Evolutionary conservation across 92 coral and sea anemone species (phyloP), one percentile per base, ranked within the genome.

Genomic region (Porites evermanni): DNA sequence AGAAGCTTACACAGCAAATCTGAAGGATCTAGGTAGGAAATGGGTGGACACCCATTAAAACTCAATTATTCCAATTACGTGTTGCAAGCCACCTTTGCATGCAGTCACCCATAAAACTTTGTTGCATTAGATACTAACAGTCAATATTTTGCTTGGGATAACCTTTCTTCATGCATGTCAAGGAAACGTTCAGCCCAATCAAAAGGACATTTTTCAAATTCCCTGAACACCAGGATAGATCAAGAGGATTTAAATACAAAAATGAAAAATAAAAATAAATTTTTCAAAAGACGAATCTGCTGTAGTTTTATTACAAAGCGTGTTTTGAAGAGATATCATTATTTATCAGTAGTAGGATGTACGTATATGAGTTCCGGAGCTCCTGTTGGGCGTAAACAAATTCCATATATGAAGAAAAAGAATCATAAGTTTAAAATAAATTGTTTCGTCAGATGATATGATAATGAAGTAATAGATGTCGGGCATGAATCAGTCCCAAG

Each of bases 291-390:
- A 38, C 47, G 47, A 38, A 38, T 38, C 47, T 38, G 47, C 47
- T 38, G 47, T 38, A 38, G 47, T 38, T 38, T 38, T 38, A 38
- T 38, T 4, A 38, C 4, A 4, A 38, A 38, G 47, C 47, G 47
- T 38, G 47, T 38, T 38, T 38, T 38, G 7, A 2, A 2, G 61
- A 8, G 4, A 11, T 1, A 11, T 56, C 13, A 54, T 11, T 56
- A 8, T 18, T 8, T 4, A 16, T 52, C n/a, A 7, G 76, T 21
- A 1, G 54, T n/a, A 74, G 38, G 64, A 74, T 2, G 64, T 2
- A 20, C 24, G 21, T 53, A 53, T 19, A 38, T 74, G 65, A 50
- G 53, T 79, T 79, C 75, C 51, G 26, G 59, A 79, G 64, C 74
- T 20, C 6, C 3, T 2, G 74, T 3, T 38, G 38, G 84, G 19